Evolutionary conservation across 1,140 invertebrate genomes (phyloP).

Genomic region (Notospermus geniculatus): DNA sequence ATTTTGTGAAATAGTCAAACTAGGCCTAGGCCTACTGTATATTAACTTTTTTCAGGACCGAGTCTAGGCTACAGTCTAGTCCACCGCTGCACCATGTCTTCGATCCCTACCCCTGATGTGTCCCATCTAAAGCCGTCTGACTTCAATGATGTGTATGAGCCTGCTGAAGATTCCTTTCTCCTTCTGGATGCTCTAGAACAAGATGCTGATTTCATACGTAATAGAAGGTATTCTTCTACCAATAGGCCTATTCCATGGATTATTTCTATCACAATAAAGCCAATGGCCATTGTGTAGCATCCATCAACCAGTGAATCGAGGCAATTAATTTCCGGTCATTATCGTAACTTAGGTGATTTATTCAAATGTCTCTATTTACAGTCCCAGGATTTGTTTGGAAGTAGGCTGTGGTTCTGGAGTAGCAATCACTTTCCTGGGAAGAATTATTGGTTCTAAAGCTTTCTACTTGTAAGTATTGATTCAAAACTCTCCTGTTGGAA

Average conservation of each 20-base stretch:
- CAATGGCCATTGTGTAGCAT: too few relatives aligned
- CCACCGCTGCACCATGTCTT: too few relatives aligned
- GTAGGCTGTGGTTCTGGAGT: constrained; percentile 91
- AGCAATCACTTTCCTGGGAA: constrained; percentile 81
- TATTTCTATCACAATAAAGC: too few relatives aligned
- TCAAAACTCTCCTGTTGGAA: neutral
- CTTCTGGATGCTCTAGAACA: constrained; percentile 88
- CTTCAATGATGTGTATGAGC: constrained; percentile 81
- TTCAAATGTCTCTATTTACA: too few relatives aligned
- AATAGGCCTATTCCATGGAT: too few relatives aligned
- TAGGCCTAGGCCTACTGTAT: too few relatives aligned
- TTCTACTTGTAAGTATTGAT: constrained; percentile 57
- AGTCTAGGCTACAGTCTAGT: too few relatives aligned
- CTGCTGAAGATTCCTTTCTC: constrained; percentile 92
- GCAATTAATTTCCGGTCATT: too few relatives aligned
- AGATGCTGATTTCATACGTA: constrained; percentile 63
- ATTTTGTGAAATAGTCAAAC: too few relatives aligned
- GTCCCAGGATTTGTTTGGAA: constrained; percentile 76
- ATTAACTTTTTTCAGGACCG: too few relatives aligned
- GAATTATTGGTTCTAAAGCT: constrained; percentile 62
- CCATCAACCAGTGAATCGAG: too few relatives aligned
- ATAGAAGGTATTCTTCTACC: constrained; percentile 23
- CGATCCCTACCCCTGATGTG: constrained; percentile 30
- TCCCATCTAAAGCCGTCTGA: constrained; percentile 63
- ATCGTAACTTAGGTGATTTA: too few relatives aligned